These are phyloP conservation scores for Campoletis raptor DNA, from an alignment of 2,888 invertebrate genomes.

Conservation along the genomic window DNA sequence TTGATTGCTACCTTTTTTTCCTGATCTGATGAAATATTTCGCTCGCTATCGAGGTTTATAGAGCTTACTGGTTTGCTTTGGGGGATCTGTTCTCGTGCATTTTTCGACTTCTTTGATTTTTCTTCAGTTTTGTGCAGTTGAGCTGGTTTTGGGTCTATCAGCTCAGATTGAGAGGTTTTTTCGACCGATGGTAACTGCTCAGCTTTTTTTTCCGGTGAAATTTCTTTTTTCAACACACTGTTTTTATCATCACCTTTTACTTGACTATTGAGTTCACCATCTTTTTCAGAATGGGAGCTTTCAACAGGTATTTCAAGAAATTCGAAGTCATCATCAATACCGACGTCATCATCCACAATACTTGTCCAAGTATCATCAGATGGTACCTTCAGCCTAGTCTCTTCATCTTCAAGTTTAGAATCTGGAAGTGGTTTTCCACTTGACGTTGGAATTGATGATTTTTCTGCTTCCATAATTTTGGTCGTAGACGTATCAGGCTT, in stretches of 20 bases:
- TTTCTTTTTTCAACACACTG: neutral
- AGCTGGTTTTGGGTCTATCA: constrained; percentile 71
- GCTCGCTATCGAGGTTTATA: constrained; percentile 44
- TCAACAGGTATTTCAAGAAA: constrained; percentile 61
- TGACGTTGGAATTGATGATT: constrained; percentile 1
- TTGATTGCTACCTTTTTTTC: constrained; percentile 41
- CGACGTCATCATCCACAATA: constrained; percentile 76
- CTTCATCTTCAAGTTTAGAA: constrained; percentile 14
- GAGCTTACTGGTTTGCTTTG: constrained; percentile 40
- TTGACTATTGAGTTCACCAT: constrained; percentile 6
- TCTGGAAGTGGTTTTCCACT: neutral
- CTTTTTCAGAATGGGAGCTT: constrained; percentile 33
- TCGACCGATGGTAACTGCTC: neutral
- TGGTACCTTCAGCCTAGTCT: constrained; percentile 61
- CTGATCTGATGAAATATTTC: constrained; percentile 21
- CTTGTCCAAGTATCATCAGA: constrained; percentile 75
- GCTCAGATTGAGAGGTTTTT: constrained; percentile 18
- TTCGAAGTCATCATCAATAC: constrained; percentile 73
- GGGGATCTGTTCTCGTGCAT: constrained; percentile 10
- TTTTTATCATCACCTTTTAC: constrained; percentile 7
- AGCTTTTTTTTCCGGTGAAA: neutral
- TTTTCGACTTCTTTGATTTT: constrained; percentile 41
- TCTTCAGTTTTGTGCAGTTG: constrained; percentile 15
- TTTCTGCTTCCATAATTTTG: neutral
- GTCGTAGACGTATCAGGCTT: neutral